These are phyloP conservation scores for Galbula dea DNA, from an alignment of 2,113 vertebrate species.

Conservation along the genomic window DNA sequence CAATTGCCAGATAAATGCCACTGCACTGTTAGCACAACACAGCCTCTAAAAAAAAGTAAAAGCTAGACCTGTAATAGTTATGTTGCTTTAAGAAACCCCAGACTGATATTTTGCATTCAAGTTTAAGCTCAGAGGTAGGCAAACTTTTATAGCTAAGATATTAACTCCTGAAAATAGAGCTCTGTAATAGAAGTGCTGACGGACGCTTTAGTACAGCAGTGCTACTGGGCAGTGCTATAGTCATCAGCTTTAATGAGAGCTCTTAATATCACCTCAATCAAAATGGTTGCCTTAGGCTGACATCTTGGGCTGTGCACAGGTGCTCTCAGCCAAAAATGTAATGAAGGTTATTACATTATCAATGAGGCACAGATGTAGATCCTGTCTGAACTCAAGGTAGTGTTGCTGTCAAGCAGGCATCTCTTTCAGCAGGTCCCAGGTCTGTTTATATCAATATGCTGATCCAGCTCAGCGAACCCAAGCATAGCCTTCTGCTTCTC, in stretches of 20 bases:
- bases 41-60: background rate
- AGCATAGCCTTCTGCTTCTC: constrained; percentile 69
- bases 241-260: constrained; percentile 71
- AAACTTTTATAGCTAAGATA: constrained; percentile 22
- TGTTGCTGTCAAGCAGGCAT: constrained; percentile 59
- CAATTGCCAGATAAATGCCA: background rate
- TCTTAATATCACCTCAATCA: constrained; percentile 72
- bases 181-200: constrained; percentile 25
- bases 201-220: constrained; percentile 3
- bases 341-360: constrained; percentile 75
- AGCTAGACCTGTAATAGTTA: background rate
- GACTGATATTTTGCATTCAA: background rate
- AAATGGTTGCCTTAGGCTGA: constrained; percentile 72
- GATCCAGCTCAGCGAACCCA: constrained; percentile 72
- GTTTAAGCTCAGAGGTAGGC: constrained; percentile 10
- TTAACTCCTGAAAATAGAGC: constrained; percentile 50
- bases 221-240: constrained; percentile 16
- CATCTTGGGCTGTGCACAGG: constrained; percentile 69
- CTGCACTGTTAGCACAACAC: background rate
- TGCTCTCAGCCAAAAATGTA: constrained; percentile 71
- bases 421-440: constrained; percentile 55
- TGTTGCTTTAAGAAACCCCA: background rate
- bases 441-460: constrained; percentile 61
- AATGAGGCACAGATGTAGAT: constrained; percentile 76
- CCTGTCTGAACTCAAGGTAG: constrained; percentile 57